Percentiles rank a stretch among this genome's conserved stretches.
phyloP scores from a whole-genome alignment of 2,113 vertebrate genomes.

The Bubo scandiacus region DNA sequence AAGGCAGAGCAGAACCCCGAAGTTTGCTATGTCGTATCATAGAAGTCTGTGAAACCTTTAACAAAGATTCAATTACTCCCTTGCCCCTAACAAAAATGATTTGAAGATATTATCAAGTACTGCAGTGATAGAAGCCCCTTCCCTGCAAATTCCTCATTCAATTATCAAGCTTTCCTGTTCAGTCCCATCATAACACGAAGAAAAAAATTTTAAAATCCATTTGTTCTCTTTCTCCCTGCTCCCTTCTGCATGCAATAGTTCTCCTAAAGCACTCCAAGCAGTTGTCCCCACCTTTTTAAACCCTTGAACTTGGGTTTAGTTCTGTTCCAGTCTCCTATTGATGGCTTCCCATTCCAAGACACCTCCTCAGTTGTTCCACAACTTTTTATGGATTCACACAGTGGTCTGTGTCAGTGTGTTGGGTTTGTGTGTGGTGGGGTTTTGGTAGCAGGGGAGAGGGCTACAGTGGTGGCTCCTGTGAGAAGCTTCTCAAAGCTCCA shows the following conservation, averaged over 20 bases:
- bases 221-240: background rate
- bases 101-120: background rate
- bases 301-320: background rate
- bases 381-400: background rate
- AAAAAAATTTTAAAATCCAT: background rate
- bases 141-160: background rate
- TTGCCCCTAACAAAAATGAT: background rate
- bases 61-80: background rate
- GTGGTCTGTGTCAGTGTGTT: background rate
- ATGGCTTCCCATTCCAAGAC: background rate
- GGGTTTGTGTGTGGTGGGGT: no score
- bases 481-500: no score
- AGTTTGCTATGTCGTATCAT: accelerated
- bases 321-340: background rate
- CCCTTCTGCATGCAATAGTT: background rate
- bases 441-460: no score
- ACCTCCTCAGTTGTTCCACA: background rate
- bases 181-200: background rate
- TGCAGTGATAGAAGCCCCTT: background rate
- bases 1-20: background rate
- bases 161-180: background rate
- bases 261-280: background rate
- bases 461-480: no score
- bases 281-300: background rate
- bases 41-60: background rate